These are phyloP conservation scores for Caenorhabditis sinica DNA, from an alignment of 2,888 invertebrate genomes.

Conservation along the genomic window DNA sequence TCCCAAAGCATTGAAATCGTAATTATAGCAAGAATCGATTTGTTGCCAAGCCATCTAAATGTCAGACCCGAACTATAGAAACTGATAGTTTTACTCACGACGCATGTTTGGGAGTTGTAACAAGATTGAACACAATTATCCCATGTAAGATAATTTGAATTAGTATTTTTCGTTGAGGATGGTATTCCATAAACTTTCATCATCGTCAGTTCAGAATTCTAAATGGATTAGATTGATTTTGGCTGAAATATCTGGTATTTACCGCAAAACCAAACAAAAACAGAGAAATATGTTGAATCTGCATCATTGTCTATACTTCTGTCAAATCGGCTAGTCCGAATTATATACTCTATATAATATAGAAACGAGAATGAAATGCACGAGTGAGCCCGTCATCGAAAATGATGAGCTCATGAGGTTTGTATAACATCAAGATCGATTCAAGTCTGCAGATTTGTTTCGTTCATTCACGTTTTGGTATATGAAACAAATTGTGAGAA, in stretches of 20 bases:
- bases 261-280: constrained; percentile 5
- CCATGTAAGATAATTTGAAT: too few relatives aligned
- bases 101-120: constrained; percentile 5
- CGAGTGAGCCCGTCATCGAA: constrained; percentile 11
- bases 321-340: background rate
- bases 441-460: background rate
- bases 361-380: constrained; percentile 8
- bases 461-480: background rate
- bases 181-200: constrained; percentile 36
- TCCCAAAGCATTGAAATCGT: background rate
- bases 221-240: background rate
- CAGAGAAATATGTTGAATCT: background rate
- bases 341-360: too few relatives aligned
- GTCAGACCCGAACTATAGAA: background rate
- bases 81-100: background rate
- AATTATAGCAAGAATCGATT: background rate
- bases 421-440: background rate
- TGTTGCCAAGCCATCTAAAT: constrained; percentile 31
- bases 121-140: constrained; percentile 18
- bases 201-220: constrained; percentile 30
- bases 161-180: background rate
- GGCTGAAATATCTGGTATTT: background rate
- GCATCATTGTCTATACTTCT: background rate
- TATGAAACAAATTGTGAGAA: too few relatives aligned
- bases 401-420: constrained; percentile 1